A percentile compares a stretch with the other conserved stretches of the same genome.
These are phyloP conservation scores for Atherix ibis DNA, from an alignment of 2,888 invertebrate species.

Conservation along the genomic window DNA sequence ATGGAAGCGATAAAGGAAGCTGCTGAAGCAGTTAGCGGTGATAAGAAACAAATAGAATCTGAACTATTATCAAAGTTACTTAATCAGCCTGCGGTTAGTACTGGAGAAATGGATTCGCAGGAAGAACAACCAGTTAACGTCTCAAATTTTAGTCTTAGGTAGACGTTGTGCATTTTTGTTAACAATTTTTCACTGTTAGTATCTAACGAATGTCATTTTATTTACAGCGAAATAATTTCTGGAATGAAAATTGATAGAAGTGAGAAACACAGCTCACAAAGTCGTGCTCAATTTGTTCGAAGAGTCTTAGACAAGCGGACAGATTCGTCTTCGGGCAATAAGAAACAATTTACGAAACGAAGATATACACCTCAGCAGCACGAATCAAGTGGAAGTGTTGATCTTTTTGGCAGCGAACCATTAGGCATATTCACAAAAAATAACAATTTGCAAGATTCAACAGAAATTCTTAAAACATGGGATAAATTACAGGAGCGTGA, in stretches of 20 bases:
- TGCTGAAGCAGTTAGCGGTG: conserved; percentile 51
- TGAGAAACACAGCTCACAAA: conserved; percentile 18
- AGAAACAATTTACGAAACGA: too few relatives aligned
- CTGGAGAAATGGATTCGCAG: conserved; percentile 1
- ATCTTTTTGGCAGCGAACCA: conserved; percentile 45
- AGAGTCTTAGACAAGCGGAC: conserved; percentile 19
- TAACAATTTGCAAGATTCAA: conserved; percentile 14
- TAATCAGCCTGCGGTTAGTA: conserved; percentile 22
- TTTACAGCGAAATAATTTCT: conserved; percentile 49
- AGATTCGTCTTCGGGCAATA: too few relatives aligned
- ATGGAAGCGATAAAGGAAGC: conserved; percentile 49
- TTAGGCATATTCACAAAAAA: conserved; percentile 46
- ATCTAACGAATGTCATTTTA: conserved; percentile 1
- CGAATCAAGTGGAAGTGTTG: conserved; percentile 33
- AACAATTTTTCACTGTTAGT: not conserved
- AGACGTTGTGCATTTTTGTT: too few relatives aligned
- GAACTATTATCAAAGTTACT: conserved; percentile 55
- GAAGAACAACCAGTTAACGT: too few relatives aligned
- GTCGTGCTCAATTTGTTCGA: conserved; percentile 30
- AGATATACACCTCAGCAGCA: not conserved
- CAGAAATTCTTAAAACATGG: conserved; percentile 48
- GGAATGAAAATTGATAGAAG: conserved; percentile 63
- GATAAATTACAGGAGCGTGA: conserved; percentile 46
- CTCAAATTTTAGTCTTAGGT: too few relatives aligned
- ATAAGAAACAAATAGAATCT: conserved; percentile 51